Base-by-base conservation (phyloP, 2,888 invertebrate species). In the Sepiola atlantica region DNA sequence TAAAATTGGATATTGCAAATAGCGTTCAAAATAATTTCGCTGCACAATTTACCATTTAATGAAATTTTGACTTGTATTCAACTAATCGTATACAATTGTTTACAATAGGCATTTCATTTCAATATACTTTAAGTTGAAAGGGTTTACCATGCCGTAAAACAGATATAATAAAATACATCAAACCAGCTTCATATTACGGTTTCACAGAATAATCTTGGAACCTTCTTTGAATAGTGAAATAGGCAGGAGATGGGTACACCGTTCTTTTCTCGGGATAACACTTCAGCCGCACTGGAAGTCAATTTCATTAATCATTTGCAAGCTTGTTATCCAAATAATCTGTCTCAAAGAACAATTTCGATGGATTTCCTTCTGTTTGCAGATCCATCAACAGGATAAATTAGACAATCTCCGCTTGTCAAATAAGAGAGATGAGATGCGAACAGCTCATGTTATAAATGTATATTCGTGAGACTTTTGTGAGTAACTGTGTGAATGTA, bases 341-440 rank as follows among this genome's bases (percentile, higher is more conserved):
- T 10, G 16, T 32, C 32, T 16, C 32, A 16, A 77, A 77, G 77
- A 77, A 77, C 77, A 77, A 77, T 77, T 77, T 77, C 14, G n/a
- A 18, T 77, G 32, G 77, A 32, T 77, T 77, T 77, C 77, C n/a
- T 77, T 32, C n/a, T 77, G 77, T 77, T 32, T 32, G 77, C 32
- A 77, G 14, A 77, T 77, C 32, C n/a, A 77, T 77, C 77, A 77
- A n/a, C 77, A 77, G 77, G 16, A 77, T n/a, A 14, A 77, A 77
- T 77, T 77, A 77, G 77, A 32, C 77, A 77, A 77, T 77, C 77
- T 77, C 77, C 77, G 77, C n/a, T 77, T 77, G 77, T 77, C 77
- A 77, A 77, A 77, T 77, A 45, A 45, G 16, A 6, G 77, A 32
- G 77, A 32, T 0, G n/a, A 32, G 77, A 77, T 32, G 77, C 3